Conservation (phyloP, 2,888 invertebrate species). For the Oeneis ivallda region DNA sequence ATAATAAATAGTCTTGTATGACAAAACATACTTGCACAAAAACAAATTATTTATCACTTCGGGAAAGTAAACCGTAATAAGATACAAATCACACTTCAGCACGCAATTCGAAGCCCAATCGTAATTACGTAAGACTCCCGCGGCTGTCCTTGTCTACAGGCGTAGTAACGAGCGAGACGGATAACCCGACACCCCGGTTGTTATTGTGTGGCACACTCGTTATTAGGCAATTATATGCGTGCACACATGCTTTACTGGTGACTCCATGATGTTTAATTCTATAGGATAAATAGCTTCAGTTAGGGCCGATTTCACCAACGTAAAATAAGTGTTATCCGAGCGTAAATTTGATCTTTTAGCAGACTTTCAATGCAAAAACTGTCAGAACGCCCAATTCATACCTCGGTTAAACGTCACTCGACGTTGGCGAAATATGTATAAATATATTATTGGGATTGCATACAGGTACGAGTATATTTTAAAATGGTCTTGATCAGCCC, state of each 20-base stretch:
- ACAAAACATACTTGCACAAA: conserved; percentile 8
- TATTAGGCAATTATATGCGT: conserved; percentile 27
- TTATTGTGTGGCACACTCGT: conserved; percentile 24
- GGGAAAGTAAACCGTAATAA: conserved; percentile 13
- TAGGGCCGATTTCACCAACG: neutral
- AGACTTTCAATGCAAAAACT: too few species aligned
- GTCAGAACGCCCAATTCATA: too few species aligned
- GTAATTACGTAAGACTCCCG: conserved; percentile 3
- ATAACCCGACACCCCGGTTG: conserved; percentile 18
- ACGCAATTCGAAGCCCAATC: conserved; percentile 11
- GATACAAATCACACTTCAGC: conserved; percentile 16
- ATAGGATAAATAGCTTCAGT: neutral
- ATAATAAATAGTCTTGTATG: neutral
- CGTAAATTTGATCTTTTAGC: too few species aligned
- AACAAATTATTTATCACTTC: conserved; percentile 5
- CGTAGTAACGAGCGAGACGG: conserved; percentile 13
- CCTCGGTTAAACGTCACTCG: too few species aligned
- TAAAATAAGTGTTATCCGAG: too few species aligned
- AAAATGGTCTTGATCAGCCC: too few species aligned
- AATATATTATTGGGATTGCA: too few species aligned
- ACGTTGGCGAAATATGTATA: too few species aligned
- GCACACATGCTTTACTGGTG: conserved; percentile 20
- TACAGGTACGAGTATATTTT: too few species aligned
- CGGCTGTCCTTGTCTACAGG: conserved; percentile 11
- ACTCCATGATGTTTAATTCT: conserved; percentile 2